These are phyloP conservation scores for Temnothorax nylanderi DNA, from an alignment of 1,140 invertebrate genomes.

Conservation along the genomic window DNA sequence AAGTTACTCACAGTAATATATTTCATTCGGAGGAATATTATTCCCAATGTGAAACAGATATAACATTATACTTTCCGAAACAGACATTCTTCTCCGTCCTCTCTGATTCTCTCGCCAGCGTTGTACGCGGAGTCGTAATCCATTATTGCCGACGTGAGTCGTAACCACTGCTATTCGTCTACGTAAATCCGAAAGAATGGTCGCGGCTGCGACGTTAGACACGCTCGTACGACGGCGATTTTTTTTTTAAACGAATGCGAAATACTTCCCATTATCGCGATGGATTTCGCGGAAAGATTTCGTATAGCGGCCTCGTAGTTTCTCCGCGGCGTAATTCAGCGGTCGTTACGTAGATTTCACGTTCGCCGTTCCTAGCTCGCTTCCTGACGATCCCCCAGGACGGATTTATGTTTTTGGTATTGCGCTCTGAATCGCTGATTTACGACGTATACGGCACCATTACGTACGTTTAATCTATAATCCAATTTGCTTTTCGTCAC, in stretches of 20 bases:
- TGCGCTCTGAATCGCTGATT: slow-evolving; percentile 58
- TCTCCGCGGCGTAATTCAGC: slow-evolving; percentile 31
- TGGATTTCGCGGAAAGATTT: slow-evolving; percentile 26
- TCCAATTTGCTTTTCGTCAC: slow-evolving; percentile 64
- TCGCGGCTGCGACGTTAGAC: slow-evolving; percentile 35
- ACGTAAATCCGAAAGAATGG: slow-evolving; percentile 56
- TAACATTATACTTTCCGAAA: slow-evolving; percentile 43
- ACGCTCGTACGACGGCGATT: slow-evolving; percentile 27
- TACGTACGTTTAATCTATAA: slow-evolving; percentile 58
- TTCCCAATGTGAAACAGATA: slow-evolving; percentile 1
- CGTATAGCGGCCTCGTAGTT: slow-evolving; percentile 5
- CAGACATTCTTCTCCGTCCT: slow-evolving; percentile 34
- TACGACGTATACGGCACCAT: slow-evolving; percentile 40
- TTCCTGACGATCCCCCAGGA: background rate
- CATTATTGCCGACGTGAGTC: slow-evolving; percentile 54
- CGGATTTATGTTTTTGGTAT: slow-evolving; percentile 59
- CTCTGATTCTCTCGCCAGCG: background rate
- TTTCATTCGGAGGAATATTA: background rate
- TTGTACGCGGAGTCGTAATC: slow-evolving; percentile 45
- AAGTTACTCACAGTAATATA: background rate
- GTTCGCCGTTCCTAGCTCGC: background rate
- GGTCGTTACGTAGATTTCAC: slow-evolving; percentile 38
- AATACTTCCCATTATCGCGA: slow-evolving; percentile 49
- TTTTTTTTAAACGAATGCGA: slow-evolving; percentile 38
- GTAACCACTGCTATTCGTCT: slow-evolving; percentile 58